A percentile compares a stretch with the other conserved stretches of the same genome.
phyloP scores from a whole-genome alignment of 1,140 invertebrate genomes.

The Brachionus manjavacas region DNA sequence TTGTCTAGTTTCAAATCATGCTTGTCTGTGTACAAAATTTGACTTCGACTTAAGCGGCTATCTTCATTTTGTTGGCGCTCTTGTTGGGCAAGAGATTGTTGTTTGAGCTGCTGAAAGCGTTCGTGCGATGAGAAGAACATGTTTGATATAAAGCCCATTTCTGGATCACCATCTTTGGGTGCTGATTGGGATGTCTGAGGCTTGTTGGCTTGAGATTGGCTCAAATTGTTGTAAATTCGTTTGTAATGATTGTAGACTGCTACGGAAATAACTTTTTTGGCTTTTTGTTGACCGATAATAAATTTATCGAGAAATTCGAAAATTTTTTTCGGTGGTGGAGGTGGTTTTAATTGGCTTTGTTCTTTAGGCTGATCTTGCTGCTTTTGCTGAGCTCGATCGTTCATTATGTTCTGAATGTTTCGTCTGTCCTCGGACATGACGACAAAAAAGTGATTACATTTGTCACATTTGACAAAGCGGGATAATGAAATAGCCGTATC shows the following conservation, averaged over 20 bases:
- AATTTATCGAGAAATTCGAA: constrained; percentile 89
- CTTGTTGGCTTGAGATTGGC: constrained; percentile 53
- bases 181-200: constrained; percentile 44
- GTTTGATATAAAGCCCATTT: constrained; percentile 37
- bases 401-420: background rate
- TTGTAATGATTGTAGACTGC: constrained; percentile 99
- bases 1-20: constrained; percentile 88
- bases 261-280: constrained; percentile 95
- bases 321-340: constrained; percentile 62
- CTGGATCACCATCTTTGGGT: constrained; percentile 43
- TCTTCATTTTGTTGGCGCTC: constrained; percentile 47
- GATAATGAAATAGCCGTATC: constrained; percentile 89
- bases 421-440: constrained; percentile 70
- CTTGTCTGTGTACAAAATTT: constrained; percentile 76
- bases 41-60: constrained; percentile 54
- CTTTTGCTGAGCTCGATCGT: background rate
- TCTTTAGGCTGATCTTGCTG: constrained; percentile 19
- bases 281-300: constrained; percentile 95
- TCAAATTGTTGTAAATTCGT: constrained; percentile 87
- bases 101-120: constrained; percentile 71
- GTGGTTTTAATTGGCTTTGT: background rate
- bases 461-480: constrained; percentile 93
- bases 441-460: constrained; percentile 96
- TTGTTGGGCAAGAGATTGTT: constrained; percentile 56
- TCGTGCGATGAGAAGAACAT: constrained; percentile 61